Conservation (phyloP, 1,140 invertebrate genomes). For the Pristionchus pacificus region DNA sequence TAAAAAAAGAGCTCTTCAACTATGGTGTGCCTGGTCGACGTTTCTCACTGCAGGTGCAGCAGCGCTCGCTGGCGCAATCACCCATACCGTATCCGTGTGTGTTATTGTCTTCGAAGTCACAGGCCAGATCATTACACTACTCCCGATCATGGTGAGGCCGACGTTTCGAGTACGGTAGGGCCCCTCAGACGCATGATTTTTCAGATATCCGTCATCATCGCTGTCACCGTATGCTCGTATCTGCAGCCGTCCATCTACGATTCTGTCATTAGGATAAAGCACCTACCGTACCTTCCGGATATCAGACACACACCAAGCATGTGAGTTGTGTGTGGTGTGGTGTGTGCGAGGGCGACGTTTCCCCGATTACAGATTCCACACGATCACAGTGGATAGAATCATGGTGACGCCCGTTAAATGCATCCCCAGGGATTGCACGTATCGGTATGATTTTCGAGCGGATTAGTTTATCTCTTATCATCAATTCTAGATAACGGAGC, state of each 20-base stretch:
- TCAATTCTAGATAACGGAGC: conserved; percentile 40
- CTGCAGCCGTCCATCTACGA: conserved; percentile 95
- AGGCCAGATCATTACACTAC: conserved; percentile 89
- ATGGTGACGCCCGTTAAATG: conserved; percentile 45
- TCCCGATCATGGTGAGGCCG: conserved; percentile 84
- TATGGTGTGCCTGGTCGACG: too few relatives aligned
- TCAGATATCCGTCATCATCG: conserved; percentile 79
- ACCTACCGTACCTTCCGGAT: conserved; percentile 84
- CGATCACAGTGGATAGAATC: conserved; percentile 47
- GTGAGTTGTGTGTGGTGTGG: conserved; percentile 10
- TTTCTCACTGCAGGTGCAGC: conserved; percentile 49
- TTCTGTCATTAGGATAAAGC: conserved; percentile 94
- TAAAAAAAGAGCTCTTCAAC: too few relatives aligned
- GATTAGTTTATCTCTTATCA: conserved; percentile 41
- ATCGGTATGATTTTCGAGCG: conserved; percentile 36
- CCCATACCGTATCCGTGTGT: conserved; percentile 92
- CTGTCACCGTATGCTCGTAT: conserved; percentile 85
- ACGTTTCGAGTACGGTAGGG: too few relatives aligned
- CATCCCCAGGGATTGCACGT: conserved; percentile 41
- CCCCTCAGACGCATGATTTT: too few relatives aligned
- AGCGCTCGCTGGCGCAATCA: conserved; percentile 65
- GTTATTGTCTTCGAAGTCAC: conserved; percentile 98
- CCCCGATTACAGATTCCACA: conserved; percentile 41
- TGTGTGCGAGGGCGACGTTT: too few relatives aligned
- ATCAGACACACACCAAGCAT: conserved; percentile 43